phyloP scores from a whole-genome alignment of 1,140 invertebrate genomes.

The Camponotus pennsylvanicus region DNA sequence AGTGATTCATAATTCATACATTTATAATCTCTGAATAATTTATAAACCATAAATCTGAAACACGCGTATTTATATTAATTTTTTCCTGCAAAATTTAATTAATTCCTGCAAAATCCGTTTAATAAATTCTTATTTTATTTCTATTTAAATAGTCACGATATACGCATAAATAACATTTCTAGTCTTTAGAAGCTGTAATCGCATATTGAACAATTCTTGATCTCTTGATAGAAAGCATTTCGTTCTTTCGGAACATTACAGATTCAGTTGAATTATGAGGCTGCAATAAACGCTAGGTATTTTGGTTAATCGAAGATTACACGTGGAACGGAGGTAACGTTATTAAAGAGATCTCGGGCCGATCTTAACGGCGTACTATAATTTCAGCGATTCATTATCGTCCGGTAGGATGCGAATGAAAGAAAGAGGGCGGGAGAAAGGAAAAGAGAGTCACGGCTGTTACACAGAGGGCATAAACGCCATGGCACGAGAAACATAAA shows the following conservation, averaged over 20 bases:
- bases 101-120: background rate
- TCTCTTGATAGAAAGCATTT: background rate
- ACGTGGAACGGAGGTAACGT: background rate
- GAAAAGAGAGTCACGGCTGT: conserved; percentile 34
- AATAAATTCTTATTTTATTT: background rate
- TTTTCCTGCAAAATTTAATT: background rate
- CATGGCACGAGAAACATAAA: conserved; percentile 31
- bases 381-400: conserved; percentile 55
- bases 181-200: background rate
- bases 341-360: conserved; percentile 50
- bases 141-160: background rate
- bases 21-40: background rate
- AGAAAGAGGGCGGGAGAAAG: conserved; percentile 31
- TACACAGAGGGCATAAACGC: conserved; percentile 61
- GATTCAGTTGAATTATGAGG: background rate
- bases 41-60: background rate
- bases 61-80: background rate
- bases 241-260: background rate
- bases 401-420: conserved; percentile 21
- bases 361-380: conserved; percentile 52
- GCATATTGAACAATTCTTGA: background rate
- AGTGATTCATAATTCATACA: background rate
- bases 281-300: background rate
- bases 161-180: background rate
- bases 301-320: conserved; percentile 49